These are phyloP conservation scores for Hylyphantes graminicola DNA, from an alignment of 1,140 invertebrate species.

Conservation along the genomic window DNA sequence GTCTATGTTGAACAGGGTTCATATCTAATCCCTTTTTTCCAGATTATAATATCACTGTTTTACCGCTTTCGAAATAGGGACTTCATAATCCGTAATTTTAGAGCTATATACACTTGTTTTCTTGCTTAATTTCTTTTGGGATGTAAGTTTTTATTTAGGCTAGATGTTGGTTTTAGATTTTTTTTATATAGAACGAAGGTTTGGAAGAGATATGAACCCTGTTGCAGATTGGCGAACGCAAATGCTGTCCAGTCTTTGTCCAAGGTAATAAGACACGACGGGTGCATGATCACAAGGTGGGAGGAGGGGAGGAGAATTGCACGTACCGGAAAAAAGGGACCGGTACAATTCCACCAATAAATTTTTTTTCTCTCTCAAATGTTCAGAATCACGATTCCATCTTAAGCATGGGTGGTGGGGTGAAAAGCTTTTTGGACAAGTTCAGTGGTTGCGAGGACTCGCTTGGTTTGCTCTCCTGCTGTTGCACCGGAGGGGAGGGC, in stretches of 20 bases:
- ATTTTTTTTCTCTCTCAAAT: background rate
- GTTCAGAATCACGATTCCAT: constrained; percentile 51
- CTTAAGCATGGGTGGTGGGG: constrained; percentile 75
- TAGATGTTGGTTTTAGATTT: too few species aligned
- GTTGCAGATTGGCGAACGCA: too few species aligned
- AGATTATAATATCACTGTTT: background rate
- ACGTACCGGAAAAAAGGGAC: background rate
- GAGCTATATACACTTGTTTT: too few species aligned
- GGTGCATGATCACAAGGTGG: constrained; percentile 59
- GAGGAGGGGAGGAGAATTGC: constrained; percentile 20
- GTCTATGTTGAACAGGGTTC: background rate
- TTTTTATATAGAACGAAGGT: too few species aligned
- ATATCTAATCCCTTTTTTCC: background rate
- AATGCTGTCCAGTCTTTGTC: constrained; percentile 20
- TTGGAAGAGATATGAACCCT: too few species aligned
- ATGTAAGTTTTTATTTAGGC: too few species aligned
- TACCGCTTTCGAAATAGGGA: too few species aligned
- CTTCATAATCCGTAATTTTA: too few species aligned
- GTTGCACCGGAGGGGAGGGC: background rate
- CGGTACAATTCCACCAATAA: background rate
- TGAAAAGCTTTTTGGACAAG: constrained; percentile 84
- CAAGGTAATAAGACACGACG: constrained; percentile 47
- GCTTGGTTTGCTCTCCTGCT: constrained; percentile 71
- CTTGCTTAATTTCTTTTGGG: too few species aligned
- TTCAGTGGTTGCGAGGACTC: constrained; percentile 79